Base-by-base conservation (phyloP, 2,797 vertebrate species). In the Heliangelus exortis region DNA sequence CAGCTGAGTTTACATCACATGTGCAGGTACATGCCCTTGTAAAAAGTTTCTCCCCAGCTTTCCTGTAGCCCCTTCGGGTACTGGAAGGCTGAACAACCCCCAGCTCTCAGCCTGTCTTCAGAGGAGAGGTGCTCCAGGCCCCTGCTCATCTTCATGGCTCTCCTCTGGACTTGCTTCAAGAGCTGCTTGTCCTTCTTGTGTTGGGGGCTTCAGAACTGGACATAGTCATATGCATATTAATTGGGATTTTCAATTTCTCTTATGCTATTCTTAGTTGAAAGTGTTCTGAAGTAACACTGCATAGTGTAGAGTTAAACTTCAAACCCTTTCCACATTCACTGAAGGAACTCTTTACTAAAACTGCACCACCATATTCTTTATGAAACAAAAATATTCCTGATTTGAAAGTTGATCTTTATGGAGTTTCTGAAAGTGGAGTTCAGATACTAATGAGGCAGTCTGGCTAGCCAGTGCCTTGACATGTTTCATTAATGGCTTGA, bases 401-500 rank as follows among this genome's bases (percentile, higher is more conserved):
- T 91, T 67, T 87, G 55, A 55, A 84, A 81, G 7, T 54, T 75
- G 8, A 2, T 48, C 62, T 85, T 67, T 72, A 34, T 72, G 55
- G 69, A 57, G 28, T 15, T 78, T 87, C 47, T 92, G 53, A 68
- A 78, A 83, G 25, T 18, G 48, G 59, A 86, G 51, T 39, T 57
- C 0, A 0, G 74, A 71, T 78, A 39, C 43, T 93, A 89, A 85
- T 83, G 80, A 95, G 83, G 53, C 34, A 51, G 50, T 89, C 92
- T 12, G 5, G 67, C 36, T 80, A 73, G 65, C 72, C 76, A 66
- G 41, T 47, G 74, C 58, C 75, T 93, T 69, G 85, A 90, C 65
- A 26, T 51, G 63, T 92, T 93, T 95, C 84, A 65, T 92, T 92
- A 87, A 85, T 87, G 83, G 77, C 87, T 95, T 95, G 92, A 93